Percentiles rank a stretch among this genome's conserved stretches.
Conservation (phyloP, 2,113 vertebrate genomes). For the Onychostruthus taczanowskii region DNA sequence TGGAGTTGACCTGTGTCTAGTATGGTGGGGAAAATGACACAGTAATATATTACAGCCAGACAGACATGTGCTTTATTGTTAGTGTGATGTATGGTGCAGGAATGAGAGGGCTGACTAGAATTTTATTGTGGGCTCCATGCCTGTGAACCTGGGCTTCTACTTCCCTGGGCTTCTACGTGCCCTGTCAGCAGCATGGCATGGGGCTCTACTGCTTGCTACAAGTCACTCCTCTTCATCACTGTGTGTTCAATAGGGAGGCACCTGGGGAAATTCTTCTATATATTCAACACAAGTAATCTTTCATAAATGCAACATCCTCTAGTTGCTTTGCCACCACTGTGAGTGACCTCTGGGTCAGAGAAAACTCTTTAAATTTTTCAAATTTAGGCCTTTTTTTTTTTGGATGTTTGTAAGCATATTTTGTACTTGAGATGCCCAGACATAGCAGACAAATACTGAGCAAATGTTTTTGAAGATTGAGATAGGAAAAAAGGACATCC, state of each 20-base stretch:
- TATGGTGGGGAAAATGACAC: neutral
- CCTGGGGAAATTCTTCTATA: neutral
- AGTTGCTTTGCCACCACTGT: neutral
- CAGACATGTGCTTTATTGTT: neutral
- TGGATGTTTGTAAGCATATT: neutral
- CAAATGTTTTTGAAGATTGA: neutral
- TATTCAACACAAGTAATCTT: neutral
- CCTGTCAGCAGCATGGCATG: accelerated
- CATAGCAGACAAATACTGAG: neutral
- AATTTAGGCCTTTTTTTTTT: neutral
- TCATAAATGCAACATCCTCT: neutral
- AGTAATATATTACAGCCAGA: neutral
- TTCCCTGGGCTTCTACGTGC: neutral
- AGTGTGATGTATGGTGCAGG: neutral
- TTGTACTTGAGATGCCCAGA: neutral
- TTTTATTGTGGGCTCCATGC: neutral
- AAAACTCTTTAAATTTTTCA: neutral
- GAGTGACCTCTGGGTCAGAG: neutral
- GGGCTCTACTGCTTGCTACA: neutral
- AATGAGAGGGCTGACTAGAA: neutral
- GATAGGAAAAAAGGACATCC: neutral
- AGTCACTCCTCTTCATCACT: neutral
- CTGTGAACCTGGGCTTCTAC: neutral
- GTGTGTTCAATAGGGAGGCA: neutral
- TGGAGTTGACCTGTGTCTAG: neutral